Evolutionary conservation across 2,888 invertebrate genomes (phyloP).

Genomic region (Synergus itoensis): DNA sequence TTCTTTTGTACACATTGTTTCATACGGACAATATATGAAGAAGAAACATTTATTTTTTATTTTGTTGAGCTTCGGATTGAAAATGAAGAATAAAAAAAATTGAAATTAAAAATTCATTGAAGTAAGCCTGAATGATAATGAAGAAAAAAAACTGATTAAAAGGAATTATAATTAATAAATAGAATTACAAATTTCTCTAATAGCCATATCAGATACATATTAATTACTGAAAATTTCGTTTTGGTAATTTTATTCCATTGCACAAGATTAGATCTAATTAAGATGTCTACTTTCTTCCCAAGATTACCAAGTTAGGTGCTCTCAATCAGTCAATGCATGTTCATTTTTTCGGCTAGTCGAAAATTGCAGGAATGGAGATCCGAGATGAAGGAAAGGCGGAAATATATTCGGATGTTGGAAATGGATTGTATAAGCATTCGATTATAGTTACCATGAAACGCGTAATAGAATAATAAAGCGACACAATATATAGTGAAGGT

Average conservation of each 20-base stretch:
- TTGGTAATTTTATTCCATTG: background rate
- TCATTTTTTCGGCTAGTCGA: constrained; percentile 13
- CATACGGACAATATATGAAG: background rate
- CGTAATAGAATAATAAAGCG: constrained; percentile 15
- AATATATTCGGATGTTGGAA: constrained; percentile 47
- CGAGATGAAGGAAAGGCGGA: constrained; percentile 52
- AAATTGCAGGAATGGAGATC: constrained; percentile 47
- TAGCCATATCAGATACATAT: background rate
- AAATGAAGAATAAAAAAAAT: too few relatives aligned
- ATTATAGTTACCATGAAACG: background rate
- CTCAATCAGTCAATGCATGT: constrained; percentile 1
- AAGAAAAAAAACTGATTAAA: too few relatives aligned
- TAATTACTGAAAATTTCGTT: background rate
- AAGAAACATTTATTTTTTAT: too few relatives aligned
- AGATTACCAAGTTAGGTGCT: background rate
- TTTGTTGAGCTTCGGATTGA: background rate
- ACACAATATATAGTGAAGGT: constrained; percentile 56
- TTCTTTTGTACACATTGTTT: background rate
- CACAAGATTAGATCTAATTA: background rate
- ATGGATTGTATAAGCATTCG: constrained; percentile 41
- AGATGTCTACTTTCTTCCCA: background rate
- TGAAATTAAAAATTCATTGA: too few relatives aligned
- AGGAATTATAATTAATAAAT: too few relatives aligned
- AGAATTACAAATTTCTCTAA: background rate
- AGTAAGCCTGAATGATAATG: too few relatives aligned